Percentiles rank a stretch among this genome's conserved stretches.
Evolutionary conservation across 2,113 vertebrate genomes (phyloP).

Genomic region (Chrysochloris asiatica): DNA sequence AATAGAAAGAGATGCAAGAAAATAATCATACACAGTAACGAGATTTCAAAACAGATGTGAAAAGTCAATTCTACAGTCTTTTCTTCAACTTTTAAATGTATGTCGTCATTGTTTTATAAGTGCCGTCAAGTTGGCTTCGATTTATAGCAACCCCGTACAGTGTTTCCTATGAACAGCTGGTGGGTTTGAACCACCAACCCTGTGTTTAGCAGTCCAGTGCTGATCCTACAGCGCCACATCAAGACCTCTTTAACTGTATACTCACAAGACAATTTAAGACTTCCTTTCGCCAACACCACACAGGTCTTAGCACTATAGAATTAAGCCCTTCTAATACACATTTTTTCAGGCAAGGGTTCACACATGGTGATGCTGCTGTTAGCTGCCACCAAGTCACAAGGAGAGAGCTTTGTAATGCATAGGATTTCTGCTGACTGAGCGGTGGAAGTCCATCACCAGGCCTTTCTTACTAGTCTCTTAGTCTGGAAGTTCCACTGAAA

Average conservation of each 20-base stretch:
- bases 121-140: no score
- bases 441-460: neutral
- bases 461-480: neutral
- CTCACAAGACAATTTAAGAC: neutral
- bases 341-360: neutral
- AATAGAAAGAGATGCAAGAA: neutral
- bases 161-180: no score
- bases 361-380: neutral
- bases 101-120: no score
- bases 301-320: neutral
- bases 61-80: conserved; percentile 7
- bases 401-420: neutral
- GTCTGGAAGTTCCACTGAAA: neutral
- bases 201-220: no score
- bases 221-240: no score
- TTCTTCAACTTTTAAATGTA: neutral
- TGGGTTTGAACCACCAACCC: no score
- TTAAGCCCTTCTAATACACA: neutral
- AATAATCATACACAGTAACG: conserved; percentile 10
- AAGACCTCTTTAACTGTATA: no score
- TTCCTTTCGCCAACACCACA: neutral
- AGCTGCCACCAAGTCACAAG: neutral
- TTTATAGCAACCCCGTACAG: no score
- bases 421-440: neutral
- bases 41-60: conserved; percentile 13